A percentile compares a stretch with the other conserved stretches of the same genome.
Evolutionary conservation across 2,113 vertebrate species (phyloP).

Genomic region (Salvator merianae): DNA sequence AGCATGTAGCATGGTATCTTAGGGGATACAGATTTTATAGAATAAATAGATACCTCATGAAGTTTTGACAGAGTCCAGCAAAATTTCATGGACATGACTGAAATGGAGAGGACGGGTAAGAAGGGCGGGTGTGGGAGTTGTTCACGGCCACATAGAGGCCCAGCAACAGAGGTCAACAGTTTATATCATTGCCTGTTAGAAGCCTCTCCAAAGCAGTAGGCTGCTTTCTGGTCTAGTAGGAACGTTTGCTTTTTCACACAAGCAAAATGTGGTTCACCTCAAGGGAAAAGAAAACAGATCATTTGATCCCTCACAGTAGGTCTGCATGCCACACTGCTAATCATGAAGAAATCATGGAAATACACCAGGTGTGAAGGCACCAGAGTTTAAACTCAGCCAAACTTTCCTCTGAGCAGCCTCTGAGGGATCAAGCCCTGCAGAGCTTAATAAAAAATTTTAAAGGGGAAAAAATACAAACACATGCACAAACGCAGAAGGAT

Average conservation of each 20-base stretch:
- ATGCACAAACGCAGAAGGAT: constrained; percentile 55
- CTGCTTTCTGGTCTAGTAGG: constrained; percentile 57
- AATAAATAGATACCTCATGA: constrained; percentile 57
- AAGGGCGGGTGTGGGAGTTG: not conserved
- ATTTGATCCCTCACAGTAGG: constrained; percentile 44
- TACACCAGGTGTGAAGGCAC: constrained; percentile 44
- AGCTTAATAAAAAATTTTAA: constrained; percentile 50
- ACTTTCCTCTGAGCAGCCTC: constrained; percentile 23
- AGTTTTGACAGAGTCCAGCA: constrained; percentile 51
- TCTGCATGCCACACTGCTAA: constrained; percentile 37
- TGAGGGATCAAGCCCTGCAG: constrained; percentile 33
- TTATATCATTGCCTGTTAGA: constrained; percentile 52
- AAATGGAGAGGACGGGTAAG: not conserved
- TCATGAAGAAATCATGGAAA: constrained; percentile 58
- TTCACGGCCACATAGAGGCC: constrained; percentile 55
- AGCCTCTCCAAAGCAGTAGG: constrained; percentile 66
- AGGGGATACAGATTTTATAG: constrained; percentile 50
- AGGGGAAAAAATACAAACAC: constrained; percentile 41
- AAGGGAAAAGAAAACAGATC: constrained; percentile 71
- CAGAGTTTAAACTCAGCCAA: constrained; percentile 29
- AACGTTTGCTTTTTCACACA: constrained; percentile 66
- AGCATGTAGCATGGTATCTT: constrained; percentile 26
- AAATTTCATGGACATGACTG: constrained; percentile 49
- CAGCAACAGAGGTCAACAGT: constrained; percentile 54
- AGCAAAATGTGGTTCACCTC: constrained; percentile 63